Percentiles rank a stretch among this genome's conserved stretches.
phyloP scores from a whole-genome alignment of 2,113 vertebrate genomes.

The Gila orcuttii region DNA sequence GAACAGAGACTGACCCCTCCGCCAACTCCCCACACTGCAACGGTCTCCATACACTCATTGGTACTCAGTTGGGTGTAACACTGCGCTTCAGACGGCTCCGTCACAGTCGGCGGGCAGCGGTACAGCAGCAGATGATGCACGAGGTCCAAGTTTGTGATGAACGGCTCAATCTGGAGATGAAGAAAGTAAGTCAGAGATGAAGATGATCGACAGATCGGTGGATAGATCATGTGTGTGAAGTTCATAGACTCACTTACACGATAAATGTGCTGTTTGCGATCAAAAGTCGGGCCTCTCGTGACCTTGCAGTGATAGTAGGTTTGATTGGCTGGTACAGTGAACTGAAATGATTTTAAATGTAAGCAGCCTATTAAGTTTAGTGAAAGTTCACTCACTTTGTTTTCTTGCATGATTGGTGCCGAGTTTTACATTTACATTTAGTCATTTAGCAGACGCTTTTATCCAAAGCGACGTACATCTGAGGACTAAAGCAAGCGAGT shows the following conservation, averaged over 20 bases:
- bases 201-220: neutral
- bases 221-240: neutral
- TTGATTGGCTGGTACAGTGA: slow-evolving; percentile 68
- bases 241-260: slow-evolving; percentile 67
- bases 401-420: no score
- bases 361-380: neutral
- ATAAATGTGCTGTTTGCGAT: slow-evolving; percentile 78
- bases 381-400: neutral
- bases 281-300: slow-evolving; percentile 70
- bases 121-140: slow-evolving; percentile 83
- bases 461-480: no score
- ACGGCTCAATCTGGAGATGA: slow-evolving; percentile 74
- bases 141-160: slow-evolving; percentile 67
- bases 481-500: no score
- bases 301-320: slow-evolving; percentile 83
- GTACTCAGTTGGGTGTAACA: slow-evolving; percentile 66
- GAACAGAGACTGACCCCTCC: slow-evolving; percentile 74
- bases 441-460: no score
- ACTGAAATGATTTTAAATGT: slow-evolving; percentile 64
- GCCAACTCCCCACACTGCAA: slow-evolving; percentile 81
- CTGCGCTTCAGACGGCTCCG: slow-evolving; percentile 49
- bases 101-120: slow-evolving; percentile 71
- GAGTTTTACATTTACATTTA: no score
- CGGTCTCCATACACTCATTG: slow-evolving; percentile 69
- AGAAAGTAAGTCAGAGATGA: neutral